Evolutionary conservation across 2,888 invertebrate genomes (phyloP).

Genomic region (Dermolepida albohirtum): DNA sequence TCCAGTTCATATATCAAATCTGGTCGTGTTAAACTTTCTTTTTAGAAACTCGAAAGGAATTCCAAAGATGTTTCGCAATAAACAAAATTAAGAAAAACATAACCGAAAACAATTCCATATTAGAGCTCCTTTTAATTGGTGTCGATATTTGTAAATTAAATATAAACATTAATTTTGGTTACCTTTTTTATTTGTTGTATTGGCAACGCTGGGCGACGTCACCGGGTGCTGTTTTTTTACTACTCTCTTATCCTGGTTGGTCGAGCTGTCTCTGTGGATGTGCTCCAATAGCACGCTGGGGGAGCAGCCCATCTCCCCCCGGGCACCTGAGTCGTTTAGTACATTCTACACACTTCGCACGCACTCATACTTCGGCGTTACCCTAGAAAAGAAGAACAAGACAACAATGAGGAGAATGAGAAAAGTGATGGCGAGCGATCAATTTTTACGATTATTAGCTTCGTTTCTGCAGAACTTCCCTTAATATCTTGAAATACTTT

Average conservation of each 20-base stretch:
- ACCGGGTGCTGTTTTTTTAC: conserved; percentile 47
- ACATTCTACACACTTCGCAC: conserved; percentile 35
- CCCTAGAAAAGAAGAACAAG: conserved; percentile 14
- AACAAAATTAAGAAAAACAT: too few species aligned
- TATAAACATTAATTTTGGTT: conserved; percentile 18
- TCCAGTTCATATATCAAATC: too few species aligned
- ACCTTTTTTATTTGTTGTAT: conserved; percentile 53
- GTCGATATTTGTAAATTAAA: too few species aligned
- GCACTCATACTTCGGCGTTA: conserved; percentile 17
- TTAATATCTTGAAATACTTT: neutral
- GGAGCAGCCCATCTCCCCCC: conserved; percentile 71
- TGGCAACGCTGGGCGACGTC: conserved; percentile 45
- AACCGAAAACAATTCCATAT: too few species aligned
- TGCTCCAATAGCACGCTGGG: conserved; percentile 74
- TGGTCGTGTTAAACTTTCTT: too few species aligned
- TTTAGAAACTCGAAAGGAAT: too few species aligned
- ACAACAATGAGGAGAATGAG: neutral
- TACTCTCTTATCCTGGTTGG: conserved; percentile 55
- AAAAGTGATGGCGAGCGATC: neutral
- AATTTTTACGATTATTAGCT: conserved; percentile 19
- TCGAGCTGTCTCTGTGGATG: conserved; percentile 68
- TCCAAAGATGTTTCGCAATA: too few species aligned
- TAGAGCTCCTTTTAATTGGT: too few species aligned
- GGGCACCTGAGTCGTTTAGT: conserved; percentile 30
- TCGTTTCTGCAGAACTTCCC: neutral